Evolutionary conservation across 2,888 invertebrate species (phyloP).

Genomic region (Caenorhabditis sp.): DNA sequence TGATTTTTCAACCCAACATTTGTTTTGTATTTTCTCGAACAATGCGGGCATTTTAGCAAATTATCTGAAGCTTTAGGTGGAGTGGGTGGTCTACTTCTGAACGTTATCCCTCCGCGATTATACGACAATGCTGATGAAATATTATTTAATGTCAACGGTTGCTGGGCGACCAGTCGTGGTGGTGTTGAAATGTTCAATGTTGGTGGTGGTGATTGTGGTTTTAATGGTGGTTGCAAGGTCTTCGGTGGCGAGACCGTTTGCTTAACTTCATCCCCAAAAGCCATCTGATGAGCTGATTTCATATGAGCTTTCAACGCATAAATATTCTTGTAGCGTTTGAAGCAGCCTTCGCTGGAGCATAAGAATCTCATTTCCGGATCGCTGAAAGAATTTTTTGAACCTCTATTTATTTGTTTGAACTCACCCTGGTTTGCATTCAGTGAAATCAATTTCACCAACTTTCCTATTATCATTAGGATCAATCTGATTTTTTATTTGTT

Average conservation of each 20-base stretch:
- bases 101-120: too few species aligned
- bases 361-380: conserved; percentile 36
- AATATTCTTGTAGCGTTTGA: conserved; percentile 43
- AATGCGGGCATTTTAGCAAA: conserved; percentile 39
- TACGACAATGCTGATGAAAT: too few species aligned
- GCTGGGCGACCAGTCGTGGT: too few species aligned
- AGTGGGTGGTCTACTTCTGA: too few species aligned
- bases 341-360: conserved; percentile 43
- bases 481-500: background rate
- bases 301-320: conserved; percentile 35
- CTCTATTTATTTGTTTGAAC: background rate
- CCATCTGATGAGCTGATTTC: conserved; percentile 24
- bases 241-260: too few species aligned
- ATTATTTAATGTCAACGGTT: too few species aligned
- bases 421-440: conserved; percentile 39
- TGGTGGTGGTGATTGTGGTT: too few species aligned
- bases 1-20: conserved; percentile 44
- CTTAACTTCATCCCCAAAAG: conserved; percentile 16
- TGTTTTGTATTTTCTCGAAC: conserved; percentile 50
- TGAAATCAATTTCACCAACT: conserved; percentile 24
- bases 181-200: too few species aligned
- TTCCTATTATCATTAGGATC: background rate
- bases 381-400: background rate
- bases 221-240: too few species aligned
- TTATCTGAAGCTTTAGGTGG: too few species aligned